Conservation (phyloP, 2,888 invertebrate species). For the Theretra japonica region DNA sequence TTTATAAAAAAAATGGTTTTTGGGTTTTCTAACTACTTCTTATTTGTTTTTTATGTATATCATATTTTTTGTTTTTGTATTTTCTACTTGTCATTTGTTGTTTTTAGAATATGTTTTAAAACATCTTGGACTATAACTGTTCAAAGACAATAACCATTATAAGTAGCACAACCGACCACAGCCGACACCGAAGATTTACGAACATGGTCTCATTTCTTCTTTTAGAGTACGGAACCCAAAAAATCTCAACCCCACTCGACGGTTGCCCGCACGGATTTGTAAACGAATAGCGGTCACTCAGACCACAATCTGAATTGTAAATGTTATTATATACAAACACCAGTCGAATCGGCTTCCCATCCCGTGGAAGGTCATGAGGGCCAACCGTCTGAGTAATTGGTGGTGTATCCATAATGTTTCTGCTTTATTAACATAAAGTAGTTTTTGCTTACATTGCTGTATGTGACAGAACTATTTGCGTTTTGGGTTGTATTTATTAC, state of each 20-base stretch:
- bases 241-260: constrained; percentile 29
- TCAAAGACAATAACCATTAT: too few relatives aligned
- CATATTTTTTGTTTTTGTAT: too few relatives aligned
- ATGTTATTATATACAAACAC: constrained; percentile 59
- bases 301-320: constrained; percentile 61
- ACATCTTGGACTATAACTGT: too few relatives aligned
- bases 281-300: constrained; percentile 55
- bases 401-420: constrained; percentile 18
- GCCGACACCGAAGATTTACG: too few relatives aligned
- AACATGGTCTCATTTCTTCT: too few relatives aligned
- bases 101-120: too few relatives aligned
- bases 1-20: too few relatives aligned
- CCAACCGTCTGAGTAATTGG: constrained; percentile 38
- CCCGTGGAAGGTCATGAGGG: constrained; percentile 18
- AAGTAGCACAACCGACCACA: too few relatives aligned
- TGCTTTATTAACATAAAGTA: background rate
- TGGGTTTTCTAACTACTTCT: too few relatives aligned
- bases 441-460: background rate
- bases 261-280: constrained; percentile 41
- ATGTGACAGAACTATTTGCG: background rate
- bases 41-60: too few relatives aligned
- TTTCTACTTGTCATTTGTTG: too few relatives aligned
- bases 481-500: too few relatives aligned
- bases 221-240: background rate
- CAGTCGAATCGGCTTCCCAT: constrained; percentile 35